Evolutionary conservation across 2,113 vertebrate genomes (phyloP), one percentile per base, ranked within the genome.

Genomic region (Xiphophorus maculatus): DNA sequence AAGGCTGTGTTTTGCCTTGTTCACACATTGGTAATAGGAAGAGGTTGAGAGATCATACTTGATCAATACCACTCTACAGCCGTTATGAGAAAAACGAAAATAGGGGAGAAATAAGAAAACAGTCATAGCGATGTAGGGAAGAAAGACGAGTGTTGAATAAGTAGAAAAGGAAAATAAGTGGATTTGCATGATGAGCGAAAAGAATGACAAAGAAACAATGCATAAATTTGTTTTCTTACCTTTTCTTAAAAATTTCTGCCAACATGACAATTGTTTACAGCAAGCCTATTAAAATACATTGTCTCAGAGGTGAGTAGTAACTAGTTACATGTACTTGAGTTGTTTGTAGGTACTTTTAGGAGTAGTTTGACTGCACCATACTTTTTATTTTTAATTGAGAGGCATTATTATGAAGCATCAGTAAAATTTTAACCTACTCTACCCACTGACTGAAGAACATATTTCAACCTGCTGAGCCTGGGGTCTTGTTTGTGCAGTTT

Each of bases 1-100:
- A 88, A 91, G 87, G 71, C 66, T 70, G 65, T 0, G 28, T 90
- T 87, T 88, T 89, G 88, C 84, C 88, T 92, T 88, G 87, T 92
- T 93, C 91, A 89, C 88, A 90, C 83, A 86, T 89, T 87, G 85
- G 76, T 89, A 89, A 93, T 81, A 88, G 89, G 44, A 77, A 62
- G 74, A 88, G 89, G 90, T 90, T 89, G 74, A 84, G 83, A 88
- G 89, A 86, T 92, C 87, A 88, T 81, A 72, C 66, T 28, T 86
- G 40, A 87, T 92, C 90, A 90, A 90, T 92, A 91, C 22, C 42
- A 62, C 60, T 79, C 82, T 69, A 61, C 84, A 86, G 70, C 78
- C 58, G 82, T 71, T 87, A 81, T 87, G 89, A 86, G 88, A 89
- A 88, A 70, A 58, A 71, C 1, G 19, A 30, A 65, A 40, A 30